Percentiles rank a stretch among this genome's conserved stretches.
These are phyloP conservation scores for Macquaria australasica DNA, from an alignment of 2,113 vertebrate species.

Conservation along the genomic window DNA sequence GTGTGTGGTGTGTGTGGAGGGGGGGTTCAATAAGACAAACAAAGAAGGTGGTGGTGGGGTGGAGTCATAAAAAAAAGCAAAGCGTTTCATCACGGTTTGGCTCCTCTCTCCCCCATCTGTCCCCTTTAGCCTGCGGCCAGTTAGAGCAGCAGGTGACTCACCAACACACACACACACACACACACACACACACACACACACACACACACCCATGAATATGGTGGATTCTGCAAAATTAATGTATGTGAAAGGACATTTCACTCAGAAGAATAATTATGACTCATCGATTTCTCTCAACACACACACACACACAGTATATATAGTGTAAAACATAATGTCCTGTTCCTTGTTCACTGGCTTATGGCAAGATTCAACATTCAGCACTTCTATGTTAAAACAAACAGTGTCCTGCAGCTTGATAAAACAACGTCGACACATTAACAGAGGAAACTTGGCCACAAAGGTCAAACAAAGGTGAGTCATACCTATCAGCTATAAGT, in stretches of 20 bases:
- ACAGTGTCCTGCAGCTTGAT: not conserved
- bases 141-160: conserved; percentile 2
- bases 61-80: not conserved
- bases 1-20: not conserved
- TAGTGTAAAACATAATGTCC: not conserved
- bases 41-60: not conserved
- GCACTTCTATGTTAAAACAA: too few species aligned
- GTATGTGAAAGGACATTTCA: not conserved
- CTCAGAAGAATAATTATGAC: not conserved
- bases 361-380: too few species aligned
- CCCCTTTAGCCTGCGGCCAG: conserved; percentile 1
- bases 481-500: too few species aligned
- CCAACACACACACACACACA: conserved; percentile 1
- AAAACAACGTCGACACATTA: not conserved
- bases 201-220: not conserved
- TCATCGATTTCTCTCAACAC: not conserved
- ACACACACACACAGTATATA: not conserved
- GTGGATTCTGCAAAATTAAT: not conserved
- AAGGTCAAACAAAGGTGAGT: too few species aligned
- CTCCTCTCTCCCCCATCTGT: conserved; percentile 31
- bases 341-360: too few species aligned
- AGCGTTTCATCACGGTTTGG: conserved; percentile 15
- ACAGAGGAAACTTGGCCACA: not conserved
- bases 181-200: conserved; percentile 23
- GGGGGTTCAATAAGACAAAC: conserved; percentile 2